Conservation (phyloP, 2,888 invertebrate genomes). For the Standfussiana lucernea region DNA sequence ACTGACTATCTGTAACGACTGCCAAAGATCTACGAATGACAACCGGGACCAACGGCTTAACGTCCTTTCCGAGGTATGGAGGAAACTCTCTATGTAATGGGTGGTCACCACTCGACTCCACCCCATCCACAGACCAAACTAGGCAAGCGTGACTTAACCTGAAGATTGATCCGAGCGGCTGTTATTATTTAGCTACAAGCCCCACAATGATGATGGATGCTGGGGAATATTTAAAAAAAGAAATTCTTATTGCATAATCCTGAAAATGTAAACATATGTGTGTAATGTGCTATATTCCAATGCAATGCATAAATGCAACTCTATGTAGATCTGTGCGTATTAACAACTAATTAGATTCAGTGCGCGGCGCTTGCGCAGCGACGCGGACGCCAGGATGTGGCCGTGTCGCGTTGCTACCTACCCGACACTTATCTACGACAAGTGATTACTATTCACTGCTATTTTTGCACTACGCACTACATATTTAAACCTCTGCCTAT, state of each 20-base stretch:
- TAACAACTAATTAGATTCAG: slow-evolving; percentile 69
- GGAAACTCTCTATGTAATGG: too few species aligned
- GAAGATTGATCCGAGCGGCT: too few species aligned
- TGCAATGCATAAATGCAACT: slow-evolving; percentile 50
- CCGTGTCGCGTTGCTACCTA: slow-evolving; percentile 66
- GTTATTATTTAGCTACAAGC: too few species aligned
- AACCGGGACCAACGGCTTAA: too few species aligned
- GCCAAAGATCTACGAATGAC: too few species aligned
- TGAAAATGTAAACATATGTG: slow-evolving; percentile 27
- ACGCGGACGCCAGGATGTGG: slow-evolving; percentile 69
- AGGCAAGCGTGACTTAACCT: too few species aligned
- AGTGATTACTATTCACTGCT: slow-evolving; percentile 47
- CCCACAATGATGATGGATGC: too few species aligned
- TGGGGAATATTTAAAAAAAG: neutral
- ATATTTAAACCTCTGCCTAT: neutral
- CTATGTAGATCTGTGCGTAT: slow-evolving; percentile 59
- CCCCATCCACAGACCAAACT: too few species aligned
- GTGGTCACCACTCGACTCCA: too few species aligned
- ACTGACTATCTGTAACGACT: too few species aligned
- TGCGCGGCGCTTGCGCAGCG: slow-evolving; percentile 66
- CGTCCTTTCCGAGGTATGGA: too few species aligned
- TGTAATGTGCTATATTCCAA: too few species aligned
- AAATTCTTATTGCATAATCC: neutral
- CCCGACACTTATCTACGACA: slow-evolving; percentile 49
- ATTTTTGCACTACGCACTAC: slow-evolving; percentile 39